Base-by-base conservation (phyloP, 2,888 invertebrate species). In the Oxytorus armatus region DNA sequence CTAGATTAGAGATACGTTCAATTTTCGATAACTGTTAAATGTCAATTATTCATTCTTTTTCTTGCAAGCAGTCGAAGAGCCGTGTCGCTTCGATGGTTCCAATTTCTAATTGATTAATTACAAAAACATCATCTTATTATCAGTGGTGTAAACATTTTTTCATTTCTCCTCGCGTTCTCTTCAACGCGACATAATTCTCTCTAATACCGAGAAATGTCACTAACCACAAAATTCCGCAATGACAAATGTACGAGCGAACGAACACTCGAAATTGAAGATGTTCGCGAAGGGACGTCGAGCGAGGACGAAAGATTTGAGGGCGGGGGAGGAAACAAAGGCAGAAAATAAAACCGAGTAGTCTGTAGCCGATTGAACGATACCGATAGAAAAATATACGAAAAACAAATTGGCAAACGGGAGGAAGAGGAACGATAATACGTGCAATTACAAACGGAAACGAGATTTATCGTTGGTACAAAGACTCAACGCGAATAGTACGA, bases 381-480 rank as follows among this genome's bases (percentile, higher is more conserved):
- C 0, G 49, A 21, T 33, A 23, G 61, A 59, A 33, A n/a, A 2
- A 47, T 8, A 18, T 4, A 49, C 23, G 21, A 36, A 51, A n/a
- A 21, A 14, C 5, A 23, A n/a, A 49, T 42, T n/a, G 11, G 53
- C 42, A 25, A 49, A 25, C 59, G 29, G 49, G 36, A 36, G 53
- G 16, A n/a, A 39, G 33, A 16, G 51, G 36, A 25, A 25, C 1
- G 53, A 44, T 29, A 76, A 16, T 63, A 70, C 72, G 59, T 47
- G 47, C 68, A 80, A 75, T 80, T 73, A 80, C 68, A 66, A 55
- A 51, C 47, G 53, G 49, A 73, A 77, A 53, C 21, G 66, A 53
- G 68, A 80, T 76, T 80, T 73, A 68, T 80, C 68, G 77, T 68
- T 66, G 44, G 33, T 33, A 61, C 74, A 69, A 69, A n/a, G 68